Percentiles rank a stretch among this genome's conserved stretches.
phyloP scores from a whole-genome alignment of 2,888 invertebrate species.

The Morinoia aosen region DNA sequence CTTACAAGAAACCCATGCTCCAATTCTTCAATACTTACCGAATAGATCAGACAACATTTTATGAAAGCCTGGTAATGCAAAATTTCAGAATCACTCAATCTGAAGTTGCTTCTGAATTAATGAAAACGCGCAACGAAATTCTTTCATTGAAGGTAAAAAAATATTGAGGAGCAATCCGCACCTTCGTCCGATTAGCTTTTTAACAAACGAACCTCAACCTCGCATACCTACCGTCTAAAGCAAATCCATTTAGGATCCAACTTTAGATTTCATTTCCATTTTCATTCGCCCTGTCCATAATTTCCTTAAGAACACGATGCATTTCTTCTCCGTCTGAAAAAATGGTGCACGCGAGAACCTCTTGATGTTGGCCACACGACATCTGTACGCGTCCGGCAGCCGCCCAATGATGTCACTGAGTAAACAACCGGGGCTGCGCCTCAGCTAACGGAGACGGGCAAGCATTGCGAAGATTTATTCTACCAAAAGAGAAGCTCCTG shows the following conservation, averaged over 20 bases:
- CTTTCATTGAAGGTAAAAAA: background rate
- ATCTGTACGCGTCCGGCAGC: background rate
- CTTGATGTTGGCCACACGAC: background rate
- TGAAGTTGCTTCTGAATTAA: background rate
- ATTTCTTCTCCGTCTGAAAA: no score
- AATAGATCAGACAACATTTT: background rate
- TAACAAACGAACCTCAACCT: background rate
- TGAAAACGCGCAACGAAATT: background rate
- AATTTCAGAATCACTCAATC: background rate
- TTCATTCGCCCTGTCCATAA: background rate
- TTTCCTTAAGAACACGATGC: background rate
- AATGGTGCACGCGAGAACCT: background rate
- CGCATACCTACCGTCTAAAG: background rate
- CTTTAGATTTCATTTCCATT: background rate
- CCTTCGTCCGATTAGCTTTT: background rate
- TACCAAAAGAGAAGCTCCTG: background rate
- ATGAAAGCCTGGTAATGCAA: background rate
- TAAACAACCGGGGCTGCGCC: background rate
- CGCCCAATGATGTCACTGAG: background rate
- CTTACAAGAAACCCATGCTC: background rate
- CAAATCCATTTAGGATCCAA: background rate
- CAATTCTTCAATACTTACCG: background rate
- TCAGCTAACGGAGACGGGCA: background rate
- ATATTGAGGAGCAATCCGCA: background rate
- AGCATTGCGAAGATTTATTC: background rate